Evolutionary conservation across 1,140 invertebrate species (phyloP), one percentile per base, ranked within the genome.

Genomic region (Drosophila mauritiana): DNA sequence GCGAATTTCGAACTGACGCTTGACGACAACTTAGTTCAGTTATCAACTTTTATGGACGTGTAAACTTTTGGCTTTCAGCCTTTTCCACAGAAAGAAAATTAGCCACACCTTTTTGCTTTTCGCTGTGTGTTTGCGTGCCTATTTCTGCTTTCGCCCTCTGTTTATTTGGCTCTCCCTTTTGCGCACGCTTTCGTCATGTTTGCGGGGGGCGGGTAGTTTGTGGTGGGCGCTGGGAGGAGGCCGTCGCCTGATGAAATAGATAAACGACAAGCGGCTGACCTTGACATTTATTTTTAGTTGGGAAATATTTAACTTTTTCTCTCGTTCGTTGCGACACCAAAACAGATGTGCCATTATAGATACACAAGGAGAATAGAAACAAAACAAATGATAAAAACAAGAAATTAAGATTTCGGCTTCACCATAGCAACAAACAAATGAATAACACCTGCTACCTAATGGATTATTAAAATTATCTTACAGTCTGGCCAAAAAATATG

Each of bases 201-300:
- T n/a, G 7, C 8, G 42, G 3, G n/a, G 45, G 20, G 4, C 12
- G 43, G 45, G 2, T 6, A 5, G 34, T 3, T 2, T 22, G 20
- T 31, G 12, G 13, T 25, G 45, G 20, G 45, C 2, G 42, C 17
- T 45, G 17, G 43, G 20, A 0, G 4, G 25, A 31, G 48, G 31
- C 31, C 2, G 31, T 2, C 7, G 31, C 31, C 31, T 31, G 31
- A 15, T 8, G 40, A 15, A 43, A 65, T 69, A 70, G 65, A 56
- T 70, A 75, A 34, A 55, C 39, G 53, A 75, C 42, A 67, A 58
- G 49, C 62, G 49, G 78, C 63, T 81, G 85, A 89, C 85, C 85
- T 90, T 89, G 85, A 89, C 85, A 89, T 89, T 89, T 89, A 89
- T 89, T 89, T 89, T 78, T 89, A 89, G 89, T 76, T 78, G 58